Evolutionary conservation across 2,113 vertebrate genomes (phyloP).

Genomic region (Tringa solitaria): DNA sequence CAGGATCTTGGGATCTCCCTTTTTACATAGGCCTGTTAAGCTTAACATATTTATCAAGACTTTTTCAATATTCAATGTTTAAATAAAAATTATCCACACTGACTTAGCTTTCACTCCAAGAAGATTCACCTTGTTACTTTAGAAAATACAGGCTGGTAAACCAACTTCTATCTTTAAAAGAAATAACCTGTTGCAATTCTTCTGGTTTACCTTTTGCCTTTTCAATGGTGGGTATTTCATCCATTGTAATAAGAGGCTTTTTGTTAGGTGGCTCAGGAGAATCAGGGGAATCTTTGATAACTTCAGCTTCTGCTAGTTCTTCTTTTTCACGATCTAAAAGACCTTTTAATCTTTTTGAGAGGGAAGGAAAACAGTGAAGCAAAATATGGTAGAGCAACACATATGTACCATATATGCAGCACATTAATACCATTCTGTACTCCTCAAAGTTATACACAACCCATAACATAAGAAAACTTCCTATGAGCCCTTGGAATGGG

Average conservation of each 20-base stretch:
- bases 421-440: background rate
- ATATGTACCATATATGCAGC: too few relatives aligned
- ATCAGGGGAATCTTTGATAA: slow-evolving; percentile 98
- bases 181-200: background rate
- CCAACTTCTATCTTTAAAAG: background rate
- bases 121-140: background rate
- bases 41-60: background rate
- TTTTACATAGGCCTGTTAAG: background rate
- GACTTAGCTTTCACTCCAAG: background rate
- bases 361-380: background rate
- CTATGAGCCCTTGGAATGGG: background rate
- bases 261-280: slow-evolving; percentile 97
- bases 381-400: background rate
- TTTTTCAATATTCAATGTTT: background rate
- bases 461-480: fast-evolving
- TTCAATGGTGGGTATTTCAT: slow-evolving; percentile 85
- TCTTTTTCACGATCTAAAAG: slow-evolving; percentile 89
- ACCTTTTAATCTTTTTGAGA: slow-evolving; percentile 82
- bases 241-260: slow-evolving; percentile 87
- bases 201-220: slow-evolving; percentile 88
- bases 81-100: background rate
- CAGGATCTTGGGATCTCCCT: background rate
- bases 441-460: background rate
- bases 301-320: slow-evolving; percentile 85
- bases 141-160: background rate